Conservation (phyloP, 23 tunicate genomes). For the Oikopleura albicans region DNA sequence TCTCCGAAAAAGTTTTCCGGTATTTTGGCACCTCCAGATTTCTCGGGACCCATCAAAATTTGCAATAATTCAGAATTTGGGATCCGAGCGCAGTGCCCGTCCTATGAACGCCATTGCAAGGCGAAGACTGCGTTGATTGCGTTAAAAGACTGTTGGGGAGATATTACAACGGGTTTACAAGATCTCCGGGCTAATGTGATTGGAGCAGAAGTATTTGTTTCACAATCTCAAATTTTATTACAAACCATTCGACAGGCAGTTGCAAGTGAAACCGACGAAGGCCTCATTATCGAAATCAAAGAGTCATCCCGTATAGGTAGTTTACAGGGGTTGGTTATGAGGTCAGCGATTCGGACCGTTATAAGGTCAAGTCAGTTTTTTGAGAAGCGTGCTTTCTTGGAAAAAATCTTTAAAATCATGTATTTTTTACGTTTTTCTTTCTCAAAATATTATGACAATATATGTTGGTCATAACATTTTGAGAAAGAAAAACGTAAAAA, state of each 20-base stretch:
- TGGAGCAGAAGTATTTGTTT: background rate
- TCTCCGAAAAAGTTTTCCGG: too few relatives aligned
- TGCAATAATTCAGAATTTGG: background rate
- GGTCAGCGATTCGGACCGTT: too few relatives aligned
- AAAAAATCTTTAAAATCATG: too few relatives aligned
- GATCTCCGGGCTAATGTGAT: background rate
- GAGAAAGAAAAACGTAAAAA: too few relatives aligned
- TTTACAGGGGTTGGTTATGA: too few relatives aligned
- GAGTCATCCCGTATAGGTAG: too few relatives aligned
- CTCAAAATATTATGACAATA: too few relatives aligned
- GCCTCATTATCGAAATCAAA: background rate
- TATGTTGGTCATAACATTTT: too few relatives aligned
- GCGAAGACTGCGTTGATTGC: background rate
- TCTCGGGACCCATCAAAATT: background rate
- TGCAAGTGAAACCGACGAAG: background rate
- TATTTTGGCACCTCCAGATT: too few relatives aligned
- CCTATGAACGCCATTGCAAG: constrained; percentile 1
- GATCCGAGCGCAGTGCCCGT: background rate
- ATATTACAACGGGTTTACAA: background rate
- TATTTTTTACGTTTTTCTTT: too few relatives aligned
- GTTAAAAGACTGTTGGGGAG: constrained; percentile 6
- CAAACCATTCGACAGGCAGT: background rate
- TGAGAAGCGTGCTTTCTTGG: too few relatives aligned
- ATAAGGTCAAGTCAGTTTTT: too few relatives aligned
- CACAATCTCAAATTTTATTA: background rate